Percentiles rank a stretch among this genome's conserved stretches.
Conservation (phyloP, 2,797 vertebrate genomes). For the Trematomus bernacchii region DNA sequence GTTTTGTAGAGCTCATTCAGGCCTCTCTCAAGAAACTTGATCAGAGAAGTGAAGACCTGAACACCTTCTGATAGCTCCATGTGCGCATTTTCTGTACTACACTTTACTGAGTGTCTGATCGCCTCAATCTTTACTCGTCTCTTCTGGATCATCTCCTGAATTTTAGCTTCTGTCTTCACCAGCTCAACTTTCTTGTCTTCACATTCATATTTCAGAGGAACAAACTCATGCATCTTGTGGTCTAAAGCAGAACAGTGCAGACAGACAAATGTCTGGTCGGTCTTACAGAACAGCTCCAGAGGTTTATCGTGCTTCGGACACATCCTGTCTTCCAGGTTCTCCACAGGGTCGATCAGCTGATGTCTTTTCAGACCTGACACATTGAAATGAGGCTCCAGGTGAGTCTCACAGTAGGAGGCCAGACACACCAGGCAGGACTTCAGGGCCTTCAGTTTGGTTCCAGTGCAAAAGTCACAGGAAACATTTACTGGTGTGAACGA, state of each 20-base stretch:
- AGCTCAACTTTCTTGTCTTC: not conserved
- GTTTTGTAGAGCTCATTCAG: not conserved
- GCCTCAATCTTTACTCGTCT: not conserved
- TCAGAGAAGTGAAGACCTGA: slow-evolving; percentile 5
- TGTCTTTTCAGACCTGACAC: not conserved
- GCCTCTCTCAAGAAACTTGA: not conserved
- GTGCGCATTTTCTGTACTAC: not conserved
- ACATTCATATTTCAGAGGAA: slow-evolving; percentile 15
- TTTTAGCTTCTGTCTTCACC: not conserved
- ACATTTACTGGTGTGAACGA: not conserved
- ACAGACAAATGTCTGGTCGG: slow-evolving; percentile 14
- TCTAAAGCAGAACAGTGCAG: not conserved
- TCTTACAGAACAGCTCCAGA: slow-evolving; percentile 37
- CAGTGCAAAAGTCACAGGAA: slow-evolving; percentile 28
- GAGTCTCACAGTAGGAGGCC: no score
- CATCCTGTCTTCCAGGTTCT: slow-evolving; percentile 19
- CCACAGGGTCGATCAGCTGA: slow-evolving; percentile 23
- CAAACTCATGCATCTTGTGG: slow-evolving; percentile 7
- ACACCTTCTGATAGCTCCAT: slow-evolving; percentile 2
- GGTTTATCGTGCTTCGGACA: slow-evolving; percentile 22
- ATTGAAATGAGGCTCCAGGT: no score
- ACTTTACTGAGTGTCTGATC: not conserved
- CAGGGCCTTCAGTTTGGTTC: not conserved
- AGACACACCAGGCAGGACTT: no score
- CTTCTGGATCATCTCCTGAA: slow-evolving; percentile 14